Evolutionary conservation across 23 tunicate species (phyloP), one percentile per base, ranked within the genome.

Genomic region (Botrylloides violaceus): DNA sequence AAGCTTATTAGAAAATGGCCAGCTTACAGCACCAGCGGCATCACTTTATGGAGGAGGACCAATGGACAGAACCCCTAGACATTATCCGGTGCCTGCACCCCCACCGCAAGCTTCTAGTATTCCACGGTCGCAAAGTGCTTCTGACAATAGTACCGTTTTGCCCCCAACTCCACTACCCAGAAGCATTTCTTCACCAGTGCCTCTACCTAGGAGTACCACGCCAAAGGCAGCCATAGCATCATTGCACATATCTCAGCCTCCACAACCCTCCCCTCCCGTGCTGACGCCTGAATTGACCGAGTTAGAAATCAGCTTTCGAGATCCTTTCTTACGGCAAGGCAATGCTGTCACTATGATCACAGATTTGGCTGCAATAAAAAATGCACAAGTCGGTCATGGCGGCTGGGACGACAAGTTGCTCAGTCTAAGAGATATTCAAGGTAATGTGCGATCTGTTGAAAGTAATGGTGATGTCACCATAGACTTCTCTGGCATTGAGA

Each of bases 361-460:
- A 19, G 74, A 68, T 43, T 26, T 68, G 9, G 74, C 74, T 5
- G 74, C 74, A 0, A 43, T 68, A 21, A 68, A 43, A 43, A 68
- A 68, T 68, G 74, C 74, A 19, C 74, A 68, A 43, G 37, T 68
- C n/a, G 57, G 57, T 4, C 74, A 68, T 43, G 74, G 74, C 7
- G 74, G 74, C 9, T 68, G 74, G 74, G 26, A 68, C 24, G 74
- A 68, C 28, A 23, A 35, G 19, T 19, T 68, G 25, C 21, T 37
- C 26, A 27, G 22, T 19, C 26, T 68, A 30, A 39, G 56, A 6
- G 74, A 43, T 68, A 0, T 37, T 15, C 36, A 12, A 36, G 74
- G 74, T 32, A 35, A 4, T 39, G 57, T 68, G 4, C 36, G 20
- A 22, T 32, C 36, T 35, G 74, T 68, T 21, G 74, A 36, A 43